Conservation (phyloP, 2,888 invertebrate species). For the Caenorhabditis japonica region DNA sequence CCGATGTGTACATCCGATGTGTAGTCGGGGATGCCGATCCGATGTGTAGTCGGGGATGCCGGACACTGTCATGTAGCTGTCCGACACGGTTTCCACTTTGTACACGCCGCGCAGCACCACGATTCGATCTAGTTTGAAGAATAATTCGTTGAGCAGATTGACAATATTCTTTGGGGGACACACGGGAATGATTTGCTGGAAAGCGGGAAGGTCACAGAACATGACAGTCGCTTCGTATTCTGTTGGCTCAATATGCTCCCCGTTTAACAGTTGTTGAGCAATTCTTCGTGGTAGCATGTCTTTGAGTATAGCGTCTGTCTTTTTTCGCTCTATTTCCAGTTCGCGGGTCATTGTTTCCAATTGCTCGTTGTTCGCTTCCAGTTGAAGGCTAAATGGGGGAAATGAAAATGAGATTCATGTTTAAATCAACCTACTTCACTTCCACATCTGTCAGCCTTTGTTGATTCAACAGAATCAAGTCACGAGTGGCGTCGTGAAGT, state of each 20-base stretch:
- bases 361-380: constrained; percentile 78
- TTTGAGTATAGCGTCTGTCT: constrained; percentile 74
- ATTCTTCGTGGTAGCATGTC: constrained; percentile 78
- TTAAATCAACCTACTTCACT: constrained; percentile 67
- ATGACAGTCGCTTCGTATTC: constrained; percentile 76
- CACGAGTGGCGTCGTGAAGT: constrained; percentile 76
- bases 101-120: constrained; percentile 71
- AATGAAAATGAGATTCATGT: not conserved
- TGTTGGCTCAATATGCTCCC: constrained; percentile 76
- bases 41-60: constrained; percentile 66
- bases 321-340: constrained; percentile 73
- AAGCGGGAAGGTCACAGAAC: constrained; percentile 78
- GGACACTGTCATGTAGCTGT: constrained; percentile 69
- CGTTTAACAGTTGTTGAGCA: constrained; percentile 75
- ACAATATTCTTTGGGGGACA: constrained; percentile 78
- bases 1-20: constrained; percentile 48
- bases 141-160: constrained; percentile 78
- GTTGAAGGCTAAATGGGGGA: constrained; percentile 73
- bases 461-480: constrained; percentile 76
- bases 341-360: constrained; percentile 76
- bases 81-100: constrained; percentile 75
- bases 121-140: constrained; percentile 75
- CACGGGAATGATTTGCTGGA: constrained; percentile 77
- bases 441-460: constrained; percentile 75
- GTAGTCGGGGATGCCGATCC: too few relatives aligned